Percentiles rank a stretch among this genome's conserved stretches.
phyloP scores from a whole-genome alignment of 1,140 invertebrate genomes.

The Himalopsyche phryganea region DNA sequence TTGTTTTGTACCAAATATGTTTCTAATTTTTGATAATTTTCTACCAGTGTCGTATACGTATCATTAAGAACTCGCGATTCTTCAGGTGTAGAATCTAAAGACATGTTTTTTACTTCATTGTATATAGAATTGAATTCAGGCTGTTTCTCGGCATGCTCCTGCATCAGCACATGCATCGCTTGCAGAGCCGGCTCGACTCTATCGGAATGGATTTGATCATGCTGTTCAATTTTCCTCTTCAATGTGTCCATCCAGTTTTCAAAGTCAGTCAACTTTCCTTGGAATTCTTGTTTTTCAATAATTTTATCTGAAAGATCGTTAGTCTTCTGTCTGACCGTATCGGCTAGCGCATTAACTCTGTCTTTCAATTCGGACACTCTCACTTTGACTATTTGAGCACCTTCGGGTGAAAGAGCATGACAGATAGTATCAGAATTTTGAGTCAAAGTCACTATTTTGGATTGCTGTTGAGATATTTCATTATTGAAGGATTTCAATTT shows the following conservation, averaged over 20 bases:
- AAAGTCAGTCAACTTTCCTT: slow-evolving; percentile 75
- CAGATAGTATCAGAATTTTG: slow-evolving; percentile 76
- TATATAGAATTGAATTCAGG: slow-evolving; percentile 70
- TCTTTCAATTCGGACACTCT: slow-evolving; percentile 70
- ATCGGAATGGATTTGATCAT: slow-evolving; percentile 75
- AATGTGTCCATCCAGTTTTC: slow-evolving; percentile 81
- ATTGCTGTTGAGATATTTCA: slow-evolving; percentile 76
- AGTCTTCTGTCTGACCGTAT: slow-evolving; percentile 68
- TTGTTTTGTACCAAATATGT: slow-evolving; percentile 72
- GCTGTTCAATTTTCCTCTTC: slow-evolving; percentile 68
- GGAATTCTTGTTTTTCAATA: slow-evolving; percentile 78
- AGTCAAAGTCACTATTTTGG: slow-evolving; percentile 72
- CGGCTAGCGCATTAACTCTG: slow-evolving; percentile 66
- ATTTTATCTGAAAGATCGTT: slow-evolving; percentile 78
- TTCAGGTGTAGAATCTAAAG: slow-evolving; percentile 62
- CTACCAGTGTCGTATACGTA: slow-evolving; percentile 68
- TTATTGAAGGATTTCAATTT: slow-evolving; percentile 75
- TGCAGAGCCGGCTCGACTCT: slow-evolving; percentile 76
- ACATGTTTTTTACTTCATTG: slow-evolving; percentile 76
- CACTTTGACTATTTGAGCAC: slow-evolving; percentile 65
- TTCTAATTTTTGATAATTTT: slow-evolving; percentile 74
- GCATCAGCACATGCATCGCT: slow-evolving; percentile 71
- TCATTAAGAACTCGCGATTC: slow-evolving; percentile 71
- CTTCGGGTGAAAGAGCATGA: slow-evolving; percentile 72
- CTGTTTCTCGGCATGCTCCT: slow-evolving; percentile 78